These are phyloP conservation scores for human (Homo sapiens) DNA, from an alignment of 2,113 vertebrate species.

Conservation along the genomic window GRCh38 chr14:52713501-52714000, in stretches of 20 bases:
- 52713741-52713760: background rate
- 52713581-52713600: conserved; percentile 20
- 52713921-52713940: conserved; percentile 98
- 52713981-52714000: background rate
- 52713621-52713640: background rate
- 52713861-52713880: conserved; percentile 80
- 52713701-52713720: background rate
- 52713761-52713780: background rate
- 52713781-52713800: background rate
- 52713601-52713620: conserved; percentile 21
- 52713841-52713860: conserved; percentile 53
- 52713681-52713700: background rate
- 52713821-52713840: conserved; percentile 34
- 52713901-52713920: conserved; percentile 97
- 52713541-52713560: conserved; percentile 14
- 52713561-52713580: background rate
- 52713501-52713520: background rate
- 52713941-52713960: conserved; percentile 98
- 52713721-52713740: conserved; percentile 13
- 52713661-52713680: background rate
- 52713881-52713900: conserved; percentile 98
- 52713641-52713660: background rate
- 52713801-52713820: conserved; percentile 35
- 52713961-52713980: conserved; percentile 92
- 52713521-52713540: background rate